Percentiles rank a stretch among this genome's conserved stretches.
These are phyloP conservation scores for Cylas formicarius DNA, from an alignment of 1,140 invertebrate species.

Conservation along the genomic window DNA sequence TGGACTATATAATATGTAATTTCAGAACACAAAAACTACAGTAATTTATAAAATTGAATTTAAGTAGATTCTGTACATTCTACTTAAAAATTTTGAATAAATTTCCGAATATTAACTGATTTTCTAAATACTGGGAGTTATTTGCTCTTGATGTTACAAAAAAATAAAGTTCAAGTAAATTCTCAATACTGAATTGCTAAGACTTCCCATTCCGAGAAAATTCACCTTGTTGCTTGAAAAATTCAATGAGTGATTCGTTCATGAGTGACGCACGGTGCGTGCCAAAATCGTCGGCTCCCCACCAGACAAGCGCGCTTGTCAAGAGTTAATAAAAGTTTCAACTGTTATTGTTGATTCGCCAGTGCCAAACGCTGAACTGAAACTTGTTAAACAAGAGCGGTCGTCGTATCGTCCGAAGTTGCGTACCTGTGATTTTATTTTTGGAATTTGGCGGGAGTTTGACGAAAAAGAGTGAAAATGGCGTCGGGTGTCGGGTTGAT, in stretches of 20 bases:
- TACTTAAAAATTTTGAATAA: too few species aligned
- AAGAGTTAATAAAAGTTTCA: slow-evolving; percentile 17
- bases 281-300: slow-evolving; percentile 12
- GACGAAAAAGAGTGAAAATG: slow-evolving; percentile 8
- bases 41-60: too few species aligned
- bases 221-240: slow-evolving; percentile 5
- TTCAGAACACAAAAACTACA: neutral
- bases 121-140: too few species aligned
- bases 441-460: slow-evolving; percentile 3
- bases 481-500: slow-evolving; percentile 14
- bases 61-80: too few species aligned
- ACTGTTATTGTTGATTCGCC: slow-evolving; percentile 5
- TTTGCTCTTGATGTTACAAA: too few species aligned
- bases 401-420: neutral
- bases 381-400: neutral
- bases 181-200: too few species aligned
- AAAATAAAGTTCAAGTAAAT: too few species aligned
- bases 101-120: too few species aligned
- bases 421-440: slow-evolving; percentile 5
- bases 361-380: too few species aligned
- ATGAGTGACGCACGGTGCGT: slow-evolving; percentile 1
- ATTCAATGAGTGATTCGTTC: slow-evolving; percentile 6
- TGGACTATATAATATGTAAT: neutral
- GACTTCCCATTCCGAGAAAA: too few species aligned
- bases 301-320: slow-evolving; percentile 12